Conservation (phyloP, 1,140 invertebrate genomes). For the Brachionus koreanus region DNA sequence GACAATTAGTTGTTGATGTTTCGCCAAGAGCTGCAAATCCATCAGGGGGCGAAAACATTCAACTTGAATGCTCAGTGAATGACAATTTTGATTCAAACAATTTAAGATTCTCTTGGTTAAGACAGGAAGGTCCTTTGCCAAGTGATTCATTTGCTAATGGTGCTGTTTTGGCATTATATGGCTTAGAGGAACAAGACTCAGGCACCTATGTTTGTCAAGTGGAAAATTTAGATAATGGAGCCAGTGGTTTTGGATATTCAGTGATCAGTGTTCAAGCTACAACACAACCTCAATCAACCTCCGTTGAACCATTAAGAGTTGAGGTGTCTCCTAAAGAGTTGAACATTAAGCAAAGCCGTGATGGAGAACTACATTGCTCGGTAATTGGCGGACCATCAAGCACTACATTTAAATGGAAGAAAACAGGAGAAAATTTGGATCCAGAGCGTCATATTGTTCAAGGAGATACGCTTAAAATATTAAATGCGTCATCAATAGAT, state of each 20-base stretch:
- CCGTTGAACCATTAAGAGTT: slow-evolving; percentile 16
- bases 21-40: not conserved
- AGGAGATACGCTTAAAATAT: not conserved
- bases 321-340: slow-evolving; percentile 24
- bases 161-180: not conserved
- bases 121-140: not conserved
- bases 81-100: not conserved
- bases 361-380: not conserved
- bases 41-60: not conserved
- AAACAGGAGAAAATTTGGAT: slow-evolving; percentile 19
- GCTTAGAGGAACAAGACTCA: not conserved
- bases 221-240: not conserved
- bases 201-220: slow-evolving; percentile 28
- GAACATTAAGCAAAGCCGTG: slow-evolving; percentile 14
- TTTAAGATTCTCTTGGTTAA: slow-evolving; percentile 1
- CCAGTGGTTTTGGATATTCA: not conserved
- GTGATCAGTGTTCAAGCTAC: not conserved
- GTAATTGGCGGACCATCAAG: slow-evolving; percentile 11
- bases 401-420: slow-evolving; percentile 7
- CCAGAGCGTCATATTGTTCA: slow-evolving; percentile 18
- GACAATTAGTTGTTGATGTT: not conserved
- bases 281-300: not conserved
- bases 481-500: not conserved
- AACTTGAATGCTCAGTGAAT: not conserved
- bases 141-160: not conserved